These are phyloP conservation scores for Dicycla oo DNA, from an alignment of 2,888 invertebrate genomes.

Conservation along the genomic window DNA sequence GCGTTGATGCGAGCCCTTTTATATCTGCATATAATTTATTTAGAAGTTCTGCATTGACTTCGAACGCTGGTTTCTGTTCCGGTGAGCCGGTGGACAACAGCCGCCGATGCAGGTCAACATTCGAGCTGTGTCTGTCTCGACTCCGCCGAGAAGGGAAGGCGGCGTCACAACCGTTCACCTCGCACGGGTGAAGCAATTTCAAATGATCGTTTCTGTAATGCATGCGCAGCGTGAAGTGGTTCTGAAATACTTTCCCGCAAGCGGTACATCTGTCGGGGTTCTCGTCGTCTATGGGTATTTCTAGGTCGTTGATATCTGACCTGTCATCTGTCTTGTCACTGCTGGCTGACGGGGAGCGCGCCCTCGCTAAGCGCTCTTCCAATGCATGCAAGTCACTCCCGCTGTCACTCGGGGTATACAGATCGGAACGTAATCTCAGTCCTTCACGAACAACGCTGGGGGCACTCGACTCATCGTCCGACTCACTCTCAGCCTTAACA, in stretches of 20 bases:
- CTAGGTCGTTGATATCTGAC: conserved; percentile 89
- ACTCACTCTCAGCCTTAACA: conserved; percentile 89
- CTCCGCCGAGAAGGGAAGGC: conserved; percentile 96
- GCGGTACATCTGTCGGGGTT: conserved; percentile 96
- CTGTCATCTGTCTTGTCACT: conserved; percentile 85
- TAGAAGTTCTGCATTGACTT: conserved; percentile 95
- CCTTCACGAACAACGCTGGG: conserved; percentile 88
- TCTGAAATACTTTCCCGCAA: conserved; percentile 97
- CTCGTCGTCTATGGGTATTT: conserved; percentile 96
- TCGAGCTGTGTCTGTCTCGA: conserved; percentile 91
- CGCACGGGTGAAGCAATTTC: conserved; percentile 97
- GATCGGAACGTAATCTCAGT: conserved; percentile 84
- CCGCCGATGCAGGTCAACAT: conserved; percentile 89
- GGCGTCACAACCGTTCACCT: conserved; percentile 97
- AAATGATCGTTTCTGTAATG: conserved; percentile 98
- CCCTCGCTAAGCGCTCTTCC: conserved; percentile 89
- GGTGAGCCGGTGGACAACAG: conserved; percentile 85
- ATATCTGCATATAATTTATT: conserved; percentile 95
- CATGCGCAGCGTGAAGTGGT: conserved; percentile 96
- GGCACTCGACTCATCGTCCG: conserved; percentile 87
- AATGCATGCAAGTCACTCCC: conserved; percentile 88
- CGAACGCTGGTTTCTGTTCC: conserved; percentile 89
- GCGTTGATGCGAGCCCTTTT: conserved; percentile 90
- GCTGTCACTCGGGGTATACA: conserved; percentile 89
- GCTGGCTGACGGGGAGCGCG: conserved; percentile 86